phyloP scores from a whole-genome alignment of 2,888 invertebrate species.

The Crocallis elinguaria region DNA sequence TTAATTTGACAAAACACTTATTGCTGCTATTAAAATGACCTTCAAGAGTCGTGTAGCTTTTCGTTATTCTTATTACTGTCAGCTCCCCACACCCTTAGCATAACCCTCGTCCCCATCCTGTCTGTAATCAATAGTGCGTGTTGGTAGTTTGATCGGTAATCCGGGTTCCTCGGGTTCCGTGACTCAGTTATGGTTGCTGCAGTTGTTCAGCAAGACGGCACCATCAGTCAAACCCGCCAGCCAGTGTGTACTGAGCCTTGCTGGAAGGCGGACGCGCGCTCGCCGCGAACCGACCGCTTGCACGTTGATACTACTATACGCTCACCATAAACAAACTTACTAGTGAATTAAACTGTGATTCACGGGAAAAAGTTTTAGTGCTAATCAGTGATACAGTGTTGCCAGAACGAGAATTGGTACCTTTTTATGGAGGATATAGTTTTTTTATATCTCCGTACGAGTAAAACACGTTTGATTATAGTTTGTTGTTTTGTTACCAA shows the following conservation, averaged over 20 bases:
- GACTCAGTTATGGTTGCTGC: conserved; percentile 68
- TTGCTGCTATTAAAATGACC: conserved; percentile 16
- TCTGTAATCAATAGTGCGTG: conserved; percentile 66
- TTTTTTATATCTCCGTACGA: conserved; percentile 66
- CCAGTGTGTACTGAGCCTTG: conserved; percentile 67
- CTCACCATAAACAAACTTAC: conserved; percentile 60
- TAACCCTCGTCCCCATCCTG: conserved; percentile 56
- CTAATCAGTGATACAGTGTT: conserved; percentile 52
- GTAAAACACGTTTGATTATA: conserved; percentile 76
- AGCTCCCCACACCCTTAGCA: conserved; percentile 51
- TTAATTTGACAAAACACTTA: conserved; percentile 8
- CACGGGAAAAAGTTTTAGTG: conserved; percentile 55
- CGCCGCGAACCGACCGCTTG: conserved; percentile 41
- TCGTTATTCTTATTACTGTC: conserved; percentile 26
- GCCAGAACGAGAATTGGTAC: conserved; percentile 59
- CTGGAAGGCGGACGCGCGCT: conserved; percentile 65
- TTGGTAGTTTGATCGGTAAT: conserved; percentile 68
- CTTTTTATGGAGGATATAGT: conserved; percentile 51
- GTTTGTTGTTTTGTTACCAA: conserved; percentile 80
- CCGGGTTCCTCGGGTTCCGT: conserved; percentile 73
- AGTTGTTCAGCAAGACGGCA: conserved; percentile 61
- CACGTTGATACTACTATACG: conserved; percentile 56
- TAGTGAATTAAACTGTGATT: conserved; percentile 66
- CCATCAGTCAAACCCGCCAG: conserved; percentile 47
- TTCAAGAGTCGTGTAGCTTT: conserved; percentile 13